Evolutionary conservation across 1,140 invertebrate genomes (phyloP), one percentile per base, ranked within the genome.

Genomic region (Drosophila sucinea): DNA sequence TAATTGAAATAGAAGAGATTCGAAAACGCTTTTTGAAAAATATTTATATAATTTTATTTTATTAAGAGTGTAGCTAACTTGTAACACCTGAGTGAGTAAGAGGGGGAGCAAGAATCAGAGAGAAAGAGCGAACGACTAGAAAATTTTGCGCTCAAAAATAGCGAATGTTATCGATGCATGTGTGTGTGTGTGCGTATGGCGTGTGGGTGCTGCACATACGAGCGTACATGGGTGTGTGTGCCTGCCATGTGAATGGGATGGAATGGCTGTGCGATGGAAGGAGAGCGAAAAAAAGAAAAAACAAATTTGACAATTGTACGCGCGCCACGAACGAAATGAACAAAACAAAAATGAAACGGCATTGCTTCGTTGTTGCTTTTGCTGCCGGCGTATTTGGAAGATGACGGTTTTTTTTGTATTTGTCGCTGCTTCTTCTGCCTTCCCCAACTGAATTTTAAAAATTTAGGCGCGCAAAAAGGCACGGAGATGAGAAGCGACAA

Each of bases 221-320:
- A 60, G 47, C 40, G 62, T 57, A 60, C 54, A 55, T 75, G 75
- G 67, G 51, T 51, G 66, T 81, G 73, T 66, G 61, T 27, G 23
- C 6, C 23, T 51, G 8, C 83, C 72, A 86, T 87, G 76, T 83
- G 82, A 85, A 87, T 86, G 82, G 60, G 76, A 80, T 76, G 70
- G 69, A 57, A 27, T 35, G 35, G 73, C 71, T 7, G 61, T 73
- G 61, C 40, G 64, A 84, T 84, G 83, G 75, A 70, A 82, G 82
- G 79, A 8, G 33, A 35, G 33, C 33, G 33, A 38, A 51, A 25
- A 27, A 27, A 51, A 1, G 10, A 51, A 87, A 86, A 86, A 83
- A 85, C 85, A 86, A 80, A 87, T 89, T 89, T 89, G 83, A 87
- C 83, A 87, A 87, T 87, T 89, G 83, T 87, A 87, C 84, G 80